phyloP scores from a whole-genome alignment of 2,888 invertebrate genomes.

The Dorcus parallelipipedus region DNA sequence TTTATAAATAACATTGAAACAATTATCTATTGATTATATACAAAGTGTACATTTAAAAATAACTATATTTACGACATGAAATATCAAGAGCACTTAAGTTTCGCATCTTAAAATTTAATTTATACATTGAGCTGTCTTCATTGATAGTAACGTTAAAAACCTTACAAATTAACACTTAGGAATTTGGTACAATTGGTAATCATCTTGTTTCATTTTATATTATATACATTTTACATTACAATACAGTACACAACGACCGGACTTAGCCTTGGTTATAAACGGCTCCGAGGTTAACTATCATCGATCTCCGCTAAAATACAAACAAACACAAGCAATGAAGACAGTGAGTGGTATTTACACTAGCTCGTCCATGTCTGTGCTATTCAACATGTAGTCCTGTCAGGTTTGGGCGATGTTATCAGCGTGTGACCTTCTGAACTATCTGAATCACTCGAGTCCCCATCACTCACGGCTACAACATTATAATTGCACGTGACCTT shows the following conservation, averaged over 20 bases:
- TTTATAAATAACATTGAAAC: conserved; percentile 45
- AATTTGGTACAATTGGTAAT: conserved; percentile 46
- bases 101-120: conserved; percentile 45
- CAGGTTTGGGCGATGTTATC: conserved; percentile 37
- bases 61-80: conserved; percentile 50
- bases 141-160: conserved; percentile 37
- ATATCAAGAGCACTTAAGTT: conserved; percentile 53
- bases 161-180: conserved; percentile 37
- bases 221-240: conserved; percentile 8
- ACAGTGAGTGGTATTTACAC: conserved; percentile 37
- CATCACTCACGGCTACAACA: conserved; percentile 47
- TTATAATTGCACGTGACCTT: conserved; percentile 51
- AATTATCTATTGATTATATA: conserved; percentile 49
- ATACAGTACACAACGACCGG: conserved; percentile 3
- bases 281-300: conserved; percentile 13
- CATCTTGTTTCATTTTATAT: conserved; percentile 32
- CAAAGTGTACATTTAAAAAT: conserved; percentile 52
- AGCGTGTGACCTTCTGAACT: conserved; percentile 44
- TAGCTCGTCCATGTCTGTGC: conserved; percentile 6
- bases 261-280: conserved; percentile 9
- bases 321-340: conserved; percentile 42
- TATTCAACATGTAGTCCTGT: conserved; percentile 43
- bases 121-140: conserved; percentile 47
- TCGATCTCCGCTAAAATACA: conserved; percentile 24
- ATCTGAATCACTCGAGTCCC: conserved; percentile 46